Percentiles rank a stretch among this genome's conserved stretches.
phyloP scores from a whole-genome alignment of 2,113 vertebrate genomes.

The Martes martes region DNA sequence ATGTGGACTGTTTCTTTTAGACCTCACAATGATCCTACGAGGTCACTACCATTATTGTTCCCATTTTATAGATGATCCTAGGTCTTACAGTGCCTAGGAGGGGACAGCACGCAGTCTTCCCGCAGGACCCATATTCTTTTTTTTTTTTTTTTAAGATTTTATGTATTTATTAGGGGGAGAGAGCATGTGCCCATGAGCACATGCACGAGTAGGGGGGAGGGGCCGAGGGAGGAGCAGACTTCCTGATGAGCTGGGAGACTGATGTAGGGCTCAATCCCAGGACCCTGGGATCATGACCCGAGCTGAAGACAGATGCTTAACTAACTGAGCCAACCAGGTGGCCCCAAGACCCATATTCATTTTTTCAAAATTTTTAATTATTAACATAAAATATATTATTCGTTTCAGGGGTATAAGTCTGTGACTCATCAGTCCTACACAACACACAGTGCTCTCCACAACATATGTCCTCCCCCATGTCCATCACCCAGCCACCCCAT shows the following conservation, averaged over 20 bases:
- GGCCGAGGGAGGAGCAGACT: not conserved
- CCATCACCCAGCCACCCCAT: too few species aligned
- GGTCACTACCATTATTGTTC: not conserved
- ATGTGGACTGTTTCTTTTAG: not conserved
- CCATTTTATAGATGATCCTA: not conserved
- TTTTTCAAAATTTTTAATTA: too few species aligned
- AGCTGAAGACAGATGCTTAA: too few species aligned
- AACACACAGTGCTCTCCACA: too few species aligned
- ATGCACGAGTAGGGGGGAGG: not conserved
- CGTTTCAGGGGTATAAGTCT: too few species aligned
- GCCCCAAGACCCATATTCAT: too few species aligned
- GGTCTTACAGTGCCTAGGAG: not conserved
- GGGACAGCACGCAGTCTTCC: not conserved
- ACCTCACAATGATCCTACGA: not conserved
- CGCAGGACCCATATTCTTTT: not conserved
- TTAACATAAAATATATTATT: too few species aligned
- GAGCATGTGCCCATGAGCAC: too few species aligned
- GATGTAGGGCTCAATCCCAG: not conserved
- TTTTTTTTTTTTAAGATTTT: not conserved
- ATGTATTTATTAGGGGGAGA: not conserved
- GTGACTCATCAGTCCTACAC: too few species aligned
- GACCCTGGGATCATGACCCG: not conserved
- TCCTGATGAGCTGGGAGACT: fast-evolving
- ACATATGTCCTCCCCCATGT: too few species aligned
- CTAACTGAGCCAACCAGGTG: too few species aligned